phyloP scores from a whole-genome alignment of 2,888 invertebrate species.

The Aleiodes testaceus region DNA sequence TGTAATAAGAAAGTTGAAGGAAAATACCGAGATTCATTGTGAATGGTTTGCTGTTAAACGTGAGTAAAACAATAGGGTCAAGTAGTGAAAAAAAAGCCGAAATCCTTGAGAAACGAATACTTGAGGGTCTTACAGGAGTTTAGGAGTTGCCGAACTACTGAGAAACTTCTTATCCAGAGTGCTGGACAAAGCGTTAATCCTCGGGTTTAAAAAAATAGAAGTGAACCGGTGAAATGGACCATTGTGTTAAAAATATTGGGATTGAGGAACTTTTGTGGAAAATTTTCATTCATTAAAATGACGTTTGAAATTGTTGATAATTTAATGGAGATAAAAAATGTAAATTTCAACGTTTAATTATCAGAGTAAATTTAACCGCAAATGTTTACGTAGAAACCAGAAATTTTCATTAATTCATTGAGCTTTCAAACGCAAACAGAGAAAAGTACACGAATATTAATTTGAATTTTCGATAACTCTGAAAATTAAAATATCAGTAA shows the following conservation, averaged over 20 bases:
- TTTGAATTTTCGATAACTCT: neutral
- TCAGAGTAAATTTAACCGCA: too few relatives aligned
- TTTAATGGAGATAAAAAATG: too few relatives aligned
- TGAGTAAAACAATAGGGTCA: conserved; percentile 36
- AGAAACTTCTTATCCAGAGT: conserved; percentile 29
- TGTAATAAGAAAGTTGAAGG: too few relatives aligned
- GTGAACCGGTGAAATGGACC: conserved; percentile 59
- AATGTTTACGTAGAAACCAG: too few relatives aligned
- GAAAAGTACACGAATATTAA: conserved; percentile 37
- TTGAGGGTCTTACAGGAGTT: conserved; percentile 57
- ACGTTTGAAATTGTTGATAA: too few relatives aligned
- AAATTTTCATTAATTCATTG: neutral
- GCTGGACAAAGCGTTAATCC: conserved; percentile 62
- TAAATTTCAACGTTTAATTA: too few relatives aligned
- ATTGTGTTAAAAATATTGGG: conserved; percentile 53
- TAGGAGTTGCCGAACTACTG: conserved; percentile 53
- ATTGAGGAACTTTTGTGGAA: neutral
- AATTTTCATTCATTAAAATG: too few relatives aligned
- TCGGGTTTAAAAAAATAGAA: conserved; percentile 47
- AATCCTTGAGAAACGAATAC: conserved; percentile 39
- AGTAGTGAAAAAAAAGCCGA: conserved; percentile 15
- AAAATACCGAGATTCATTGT: too few relatives aligned
- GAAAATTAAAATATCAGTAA: neutral
- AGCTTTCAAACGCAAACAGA: conserved; percentile 45
- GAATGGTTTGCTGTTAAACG: conserved; percentile 16